Conservation (phyloP, 1,140 invertebrate species). For the Listronotus oregonensis region DNA sequence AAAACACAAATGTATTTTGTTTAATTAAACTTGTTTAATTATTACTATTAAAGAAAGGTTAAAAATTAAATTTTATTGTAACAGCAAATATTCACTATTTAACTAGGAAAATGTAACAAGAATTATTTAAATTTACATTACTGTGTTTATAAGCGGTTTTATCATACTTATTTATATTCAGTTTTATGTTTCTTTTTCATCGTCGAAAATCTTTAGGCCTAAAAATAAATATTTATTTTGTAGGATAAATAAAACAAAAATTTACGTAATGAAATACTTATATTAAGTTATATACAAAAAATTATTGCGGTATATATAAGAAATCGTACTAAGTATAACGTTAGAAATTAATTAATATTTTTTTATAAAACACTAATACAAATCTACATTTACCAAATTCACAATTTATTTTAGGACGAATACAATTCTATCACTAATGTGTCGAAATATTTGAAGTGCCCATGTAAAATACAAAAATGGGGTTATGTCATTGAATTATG, state of each 20-base stretch:
- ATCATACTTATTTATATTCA: too few relatives aligned
- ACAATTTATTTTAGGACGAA: conserved; percentile 17
- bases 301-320: conserved; percentile 21
- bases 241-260: conserved; percentile 1
- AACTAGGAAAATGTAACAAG: too few relatives aligned
- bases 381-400: conserved; percentile 16
- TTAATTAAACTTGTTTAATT: too few relatives aligned
- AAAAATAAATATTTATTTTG: too few relatives aligned
- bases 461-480: not conserved
- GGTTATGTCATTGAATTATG: not conserved
- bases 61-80: too few relatives aligned
- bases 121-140: too few relatives aligned
- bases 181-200: too few relatives aligned
- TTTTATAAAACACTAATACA: conserved; percentile 23
- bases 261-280: conserved; percentile 29
- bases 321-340: conserved; percentile 14
- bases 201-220: too few relatives aligned
- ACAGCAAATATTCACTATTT: too few relatives aligned
- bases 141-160: too few relatives aligned
- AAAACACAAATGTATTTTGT: too few relatives aligned
- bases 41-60: too few relatives aligned
- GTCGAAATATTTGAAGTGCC: not conserved
- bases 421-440: conserved; percentile 17
- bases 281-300: conserved; percentile 30
- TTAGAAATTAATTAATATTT: conserved; percentile 8